Evolutionary conservation across 2,888 invertebrate species (phyloP).

Genomic region (Campoplex nolae): DNA sequence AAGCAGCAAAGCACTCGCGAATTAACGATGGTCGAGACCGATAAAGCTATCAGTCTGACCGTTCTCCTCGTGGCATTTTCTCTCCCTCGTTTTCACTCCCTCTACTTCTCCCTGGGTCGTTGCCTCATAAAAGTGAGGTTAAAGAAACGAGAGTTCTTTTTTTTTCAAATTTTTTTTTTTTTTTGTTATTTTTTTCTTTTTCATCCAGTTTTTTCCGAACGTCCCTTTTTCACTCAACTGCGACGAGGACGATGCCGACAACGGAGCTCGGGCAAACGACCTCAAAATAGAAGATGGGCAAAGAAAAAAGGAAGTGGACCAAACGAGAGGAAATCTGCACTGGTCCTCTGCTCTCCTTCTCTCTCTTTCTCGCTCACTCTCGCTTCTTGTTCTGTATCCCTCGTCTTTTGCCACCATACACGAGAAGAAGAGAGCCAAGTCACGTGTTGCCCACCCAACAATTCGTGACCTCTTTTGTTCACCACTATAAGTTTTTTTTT

Average conservation of each 20-base stretch:
- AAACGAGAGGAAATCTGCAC: constrained; percentile 56
- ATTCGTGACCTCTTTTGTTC: constrained; percentile 58
- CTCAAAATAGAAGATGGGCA: constrained; percentile 53
- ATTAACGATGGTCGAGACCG: constrained; percentile 72
- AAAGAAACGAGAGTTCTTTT: constrained; percentile 28
- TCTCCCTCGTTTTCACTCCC: constrained; percentile 42
- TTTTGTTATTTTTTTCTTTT: constrained; percentile 47
- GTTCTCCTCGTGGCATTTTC: constrained; percentile 45
- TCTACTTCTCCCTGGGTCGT: constrained; percentile 35
- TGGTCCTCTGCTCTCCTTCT: constrained; percentile 47
- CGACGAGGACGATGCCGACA: constrained; percentile 50
- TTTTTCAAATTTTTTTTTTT: constrained; percentile 35
- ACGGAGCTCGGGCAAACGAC: constrained; percentile 57
- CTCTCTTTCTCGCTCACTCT: constrained; percentile 5
- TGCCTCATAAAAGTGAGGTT: constrained; percentile 48
- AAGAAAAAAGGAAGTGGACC: constrained; percentile 10
- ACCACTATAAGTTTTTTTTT: constrained; percentile 11
- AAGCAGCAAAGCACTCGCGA: constrained; percentile 70
- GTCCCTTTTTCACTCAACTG: constrained; percentile 66
- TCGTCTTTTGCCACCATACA: constrained; percentile 31
- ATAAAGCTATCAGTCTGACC: constrained; percentile 68
- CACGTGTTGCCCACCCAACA: constrained; percentile 58
- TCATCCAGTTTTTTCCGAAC: constrained; percentile 52
- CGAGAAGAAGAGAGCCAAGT: constrained; percentile 42
- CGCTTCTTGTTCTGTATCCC: constrained; percentile 25